phyloP scores from a whole-genome alignment of 2,113 vertebrate genomes.

The Falcunculus frontatus region DNA sequence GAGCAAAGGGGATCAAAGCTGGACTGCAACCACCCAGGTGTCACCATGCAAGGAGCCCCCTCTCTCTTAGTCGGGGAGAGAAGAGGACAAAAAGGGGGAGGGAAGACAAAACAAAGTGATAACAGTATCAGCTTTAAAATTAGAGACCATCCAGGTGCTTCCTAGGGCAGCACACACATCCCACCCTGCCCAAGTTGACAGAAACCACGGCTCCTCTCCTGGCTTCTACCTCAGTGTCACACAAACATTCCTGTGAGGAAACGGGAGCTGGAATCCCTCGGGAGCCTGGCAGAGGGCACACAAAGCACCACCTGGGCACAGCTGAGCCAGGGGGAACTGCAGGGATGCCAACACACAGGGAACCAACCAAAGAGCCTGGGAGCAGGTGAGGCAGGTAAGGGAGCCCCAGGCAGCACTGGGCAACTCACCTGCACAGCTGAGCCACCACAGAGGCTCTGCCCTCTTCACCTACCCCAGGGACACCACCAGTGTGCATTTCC shows the following conservation, averaged over 20 bases:
- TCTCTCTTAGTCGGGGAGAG: fast-evolving
- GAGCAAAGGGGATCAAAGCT: neutral
- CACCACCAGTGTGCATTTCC: fast-evolving
- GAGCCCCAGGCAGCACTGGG: neutral
- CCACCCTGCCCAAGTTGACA: neutral
- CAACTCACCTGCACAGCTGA: neutral
- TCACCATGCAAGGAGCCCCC: neutral
- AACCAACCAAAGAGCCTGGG: neutral
- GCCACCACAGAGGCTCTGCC: neutral
- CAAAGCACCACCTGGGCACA: neutral
- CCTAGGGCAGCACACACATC: neutral
- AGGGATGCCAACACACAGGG: fast-evolving
- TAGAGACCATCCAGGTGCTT: neutral
- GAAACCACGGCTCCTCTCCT: fast-evolving
- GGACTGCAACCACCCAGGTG: neutral
- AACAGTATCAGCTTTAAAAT: neutral
- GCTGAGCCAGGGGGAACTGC: neutral
- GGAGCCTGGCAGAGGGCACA: neutral
- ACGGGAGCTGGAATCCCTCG: neutral
- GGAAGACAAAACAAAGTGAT: neutral
- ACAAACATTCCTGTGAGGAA: too few species aligned
- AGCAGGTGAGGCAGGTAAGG: neutral
- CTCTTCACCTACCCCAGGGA: too few species aligned
- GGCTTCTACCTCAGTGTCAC: fast-evolving
- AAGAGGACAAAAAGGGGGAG: neutral